These are phyloP conservation scores for Cosmorhoe ocellata DNA, from an alignment of 2,888 invertebrate genomes.

Conservation along the genomic window DNA sequence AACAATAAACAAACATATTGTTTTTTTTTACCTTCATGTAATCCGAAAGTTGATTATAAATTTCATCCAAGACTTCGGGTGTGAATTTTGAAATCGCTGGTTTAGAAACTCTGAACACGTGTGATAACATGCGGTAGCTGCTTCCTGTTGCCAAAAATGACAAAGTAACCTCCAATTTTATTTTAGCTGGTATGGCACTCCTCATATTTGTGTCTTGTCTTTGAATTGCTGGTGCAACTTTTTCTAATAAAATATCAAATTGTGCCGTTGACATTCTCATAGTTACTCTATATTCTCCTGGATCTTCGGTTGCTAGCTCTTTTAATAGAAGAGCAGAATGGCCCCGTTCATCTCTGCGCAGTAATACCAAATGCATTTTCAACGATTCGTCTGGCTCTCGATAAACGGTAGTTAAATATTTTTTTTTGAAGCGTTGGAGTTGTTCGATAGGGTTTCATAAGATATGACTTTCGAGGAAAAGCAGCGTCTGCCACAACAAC, in stretches of 20 bases:
- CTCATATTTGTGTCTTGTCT: slow-evolving; percentile 23
- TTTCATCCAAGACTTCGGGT: slow-evolving; percentile 28
- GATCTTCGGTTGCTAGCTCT: slow-evolving; percentile 31
- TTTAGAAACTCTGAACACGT: slow-evolving; percentile 26
- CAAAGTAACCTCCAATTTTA: slow-evolving; percentile 19
- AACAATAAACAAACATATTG: too few species aligned
- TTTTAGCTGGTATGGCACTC: slow-evolving; percentile 26
- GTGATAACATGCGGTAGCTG: slow-evolving; percentile 19
- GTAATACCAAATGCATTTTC: slow-evolving; percentile 9
- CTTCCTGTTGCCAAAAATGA: slow-evolving; percentile 22
- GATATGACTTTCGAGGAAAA: slow-evolving; percentile 26
- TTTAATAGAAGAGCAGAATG: slow-evolving; percentile 33
- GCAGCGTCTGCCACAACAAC: slow-evolving; percentile 25
- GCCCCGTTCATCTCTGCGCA: slow-evolving; percentile 23
- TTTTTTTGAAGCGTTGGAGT: slow-evolving; percentile 13
- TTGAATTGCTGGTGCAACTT: slow-evolving; percentile 22
- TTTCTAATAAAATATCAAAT: slow-evolving; percentile 26
- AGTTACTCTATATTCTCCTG: slow-evolving; percentile 1
- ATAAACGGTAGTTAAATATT: slow-evolving; percentile 25
- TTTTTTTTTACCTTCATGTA: slow-evolving; percentile 19
- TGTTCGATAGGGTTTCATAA: slow-evolving; percentile 23
- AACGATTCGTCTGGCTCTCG: slow-evolving; percentile 13
- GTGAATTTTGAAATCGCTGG: slow-evolving; percentile 21
- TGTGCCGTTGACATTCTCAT: slow-evolving; percentile 27
- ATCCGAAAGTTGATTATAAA: slow-evolving; percentile 20